Base-by-base conservation (phyloP, 1,140 invertebrate species). In the Calliopsis andreniformis region DNA sequence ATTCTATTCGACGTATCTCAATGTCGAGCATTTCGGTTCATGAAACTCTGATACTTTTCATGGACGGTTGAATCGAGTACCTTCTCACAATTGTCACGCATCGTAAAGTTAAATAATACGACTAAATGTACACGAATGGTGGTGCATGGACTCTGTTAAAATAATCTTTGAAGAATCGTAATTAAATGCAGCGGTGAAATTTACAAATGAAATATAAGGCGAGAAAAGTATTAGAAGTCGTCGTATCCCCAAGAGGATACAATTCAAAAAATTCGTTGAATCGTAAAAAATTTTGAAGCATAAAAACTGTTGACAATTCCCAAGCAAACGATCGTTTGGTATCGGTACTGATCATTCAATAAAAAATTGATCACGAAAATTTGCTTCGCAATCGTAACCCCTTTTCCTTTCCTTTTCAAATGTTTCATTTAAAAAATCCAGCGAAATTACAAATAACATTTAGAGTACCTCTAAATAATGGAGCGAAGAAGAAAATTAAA, bases 41-140 rank as follows among this genome's bases (percentile, higher is more conserved):
- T 77, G 68, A 83, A 86, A 80, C 80, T 72, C 72, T 76, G 69
- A 70, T 67, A 76, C 64, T 70, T 79, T 62, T 72, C 64, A 73
- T 83, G 86, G 86, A 87, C 85, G 86, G 86, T 85, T 72, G 78
- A 83, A 73, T 84, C 56, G 66, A 73, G 71, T 79, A 66, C 75
- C 45, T 66, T 39, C 43, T 79, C 53, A 32, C 20, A 43, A 3
- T 67, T 64, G 71, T 73, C 42, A 45, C 30, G 64, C 47, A 67
- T 35, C 35, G 59, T 47, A 35, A 78, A 72, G 39, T 3, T 66
- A 12, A 55, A 35, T 62, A 16, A 77, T 67, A 56, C 3, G 47
- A 75, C n/a, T 39, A 58, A 56, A 45, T 32, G 28, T 35, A 71
- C 28, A 62, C 16, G n/a, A n/a, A 23, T 58, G 55, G 32, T 23